Base-by-base conservation (phyloP, 1,140 invertebrate genomes). In the Camponotus pennsylvanicus region DNA sequence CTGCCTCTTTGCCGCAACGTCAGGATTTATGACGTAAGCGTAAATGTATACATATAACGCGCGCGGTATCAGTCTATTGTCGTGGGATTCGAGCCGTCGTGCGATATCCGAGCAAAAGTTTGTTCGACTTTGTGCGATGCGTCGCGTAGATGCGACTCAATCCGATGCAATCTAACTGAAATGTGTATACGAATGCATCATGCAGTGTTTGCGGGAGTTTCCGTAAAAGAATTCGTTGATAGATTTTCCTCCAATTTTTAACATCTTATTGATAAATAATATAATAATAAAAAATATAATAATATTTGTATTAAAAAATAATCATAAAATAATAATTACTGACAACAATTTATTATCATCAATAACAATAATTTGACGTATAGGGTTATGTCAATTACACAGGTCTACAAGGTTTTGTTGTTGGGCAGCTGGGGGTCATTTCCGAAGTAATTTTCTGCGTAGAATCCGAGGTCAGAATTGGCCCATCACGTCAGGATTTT, bases 11-110 rank as follows among this genome's bases (percentile, higher is more conserved):
- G 66, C 45, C 64, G 40, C 49, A 55, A 57, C 52, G 66, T 80
- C 2, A 32, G 32, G 69, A 83, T 83, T 83, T 83, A 83, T 61
- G 79, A 83, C 55, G 15, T 55, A 69, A 27, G 73, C 67, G 40
- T 73, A 82, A 82, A 73, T 73, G n/a, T 27, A 37, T 37, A 77
- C n/a, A 13, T 27, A 37, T 40, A 77, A 8, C 40, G 57, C 13
- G 27, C 11, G 6, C 49, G 21, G n/a, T 27, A 1, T 13, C 21
- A 45, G 52, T 40, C 45, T 59, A 67, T 71, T 73, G 67, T 45
- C 79, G 57, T 18, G 67, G 40, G 67, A 82, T 45, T 82, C 55
- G 55, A 80, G 49, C 11, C 49, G 77, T 70, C 63, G 77, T 15
- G 64, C 34, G 52, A 75, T 49, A 83, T 11, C 55, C 27, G 7